Evolutionary conservation across 2,888 invertebrate species (phyloP).

Genomic region (Isoperla grammatica): DNA sequence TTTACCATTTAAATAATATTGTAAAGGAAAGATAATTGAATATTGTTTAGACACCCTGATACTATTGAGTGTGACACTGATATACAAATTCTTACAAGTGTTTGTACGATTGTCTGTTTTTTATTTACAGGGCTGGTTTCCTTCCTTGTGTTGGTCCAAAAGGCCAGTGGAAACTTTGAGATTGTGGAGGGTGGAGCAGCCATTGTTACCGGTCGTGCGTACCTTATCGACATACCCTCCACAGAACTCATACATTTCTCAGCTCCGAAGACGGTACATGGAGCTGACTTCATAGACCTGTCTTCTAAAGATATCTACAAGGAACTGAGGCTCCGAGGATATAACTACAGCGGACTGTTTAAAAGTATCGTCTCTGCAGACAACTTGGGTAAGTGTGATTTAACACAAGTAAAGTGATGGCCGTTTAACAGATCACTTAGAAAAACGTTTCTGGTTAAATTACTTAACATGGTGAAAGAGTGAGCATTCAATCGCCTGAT

Average conservation of each 20-base stretch:
- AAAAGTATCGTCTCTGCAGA: conserved; percentile 14
- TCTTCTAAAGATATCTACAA: conserved; percentile 55
- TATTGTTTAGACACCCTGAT: no score
- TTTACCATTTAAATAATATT: no score
- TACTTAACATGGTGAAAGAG: no score
- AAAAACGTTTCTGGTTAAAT: no score
- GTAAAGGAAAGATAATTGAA: no score
- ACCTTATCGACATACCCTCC: background rate
- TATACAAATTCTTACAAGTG: no score
- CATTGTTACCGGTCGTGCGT: conserved; percentile 22
- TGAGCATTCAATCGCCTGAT: no score
- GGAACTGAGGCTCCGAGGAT: conserved; percentile 64
- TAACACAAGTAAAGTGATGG: no score
- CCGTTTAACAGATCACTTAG: no score
- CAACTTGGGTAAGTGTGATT: conserved; percentile 15
- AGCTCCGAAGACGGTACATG: background rate
- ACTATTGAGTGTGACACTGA: no score
- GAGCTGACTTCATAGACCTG: background rate
- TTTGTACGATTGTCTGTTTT: no score
- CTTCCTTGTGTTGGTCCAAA: conserved; percentile 28
- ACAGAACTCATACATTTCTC: background rate
- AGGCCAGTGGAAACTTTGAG: conserved; percentile 28
- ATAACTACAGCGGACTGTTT: conserved; percentile 58
- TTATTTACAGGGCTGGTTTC: conserved; percentile 32
- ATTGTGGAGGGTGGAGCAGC: conserved; percentile 25